Evolutionary conservation across 92 coral and sea anemone species (phyloP).

Genomic region (Isaurus tuberculatus): DNA sequence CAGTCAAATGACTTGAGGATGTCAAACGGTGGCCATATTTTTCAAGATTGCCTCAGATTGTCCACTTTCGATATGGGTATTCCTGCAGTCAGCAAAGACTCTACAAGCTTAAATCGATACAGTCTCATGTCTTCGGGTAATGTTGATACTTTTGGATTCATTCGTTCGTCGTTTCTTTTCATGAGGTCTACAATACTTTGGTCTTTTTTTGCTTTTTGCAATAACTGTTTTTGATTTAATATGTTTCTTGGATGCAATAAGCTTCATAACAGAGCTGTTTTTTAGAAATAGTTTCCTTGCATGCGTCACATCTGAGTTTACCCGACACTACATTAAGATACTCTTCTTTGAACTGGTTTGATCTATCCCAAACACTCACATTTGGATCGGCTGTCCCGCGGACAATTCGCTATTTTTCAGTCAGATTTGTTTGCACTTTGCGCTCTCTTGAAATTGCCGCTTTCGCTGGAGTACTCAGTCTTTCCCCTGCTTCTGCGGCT

Average conservation of each 20-base stretch:
- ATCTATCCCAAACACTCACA: no score
- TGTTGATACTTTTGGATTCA: constrained; percentile 39
- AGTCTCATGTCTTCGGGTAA: constrained; percentile 52
- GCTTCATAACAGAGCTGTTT: constrained; percentile 42
- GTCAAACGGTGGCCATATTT: constrained; percentile 68
- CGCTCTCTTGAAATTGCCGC: no score
- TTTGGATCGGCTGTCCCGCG: no score
- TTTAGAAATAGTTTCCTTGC: constrained; percentile 36
- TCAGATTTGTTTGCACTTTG: no score
- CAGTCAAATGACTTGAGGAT: constrained; percentile 58
- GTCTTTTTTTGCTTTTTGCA: constrained; percentile 33
- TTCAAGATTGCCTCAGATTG: constrained; percentile 58
- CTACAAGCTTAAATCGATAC: constrained; percentile 43
- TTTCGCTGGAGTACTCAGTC: no score
- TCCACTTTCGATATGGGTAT: constrained; percentile 58
- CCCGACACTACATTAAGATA: constrained; percentile 4
- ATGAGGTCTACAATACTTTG: constrained; percentile 44
- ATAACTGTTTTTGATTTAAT: constrained; percentile 39
- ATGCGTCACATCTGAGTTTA: constrained; percentile 47
- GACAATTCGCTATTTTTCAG: no score
- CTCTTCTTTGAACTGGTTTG: no score
- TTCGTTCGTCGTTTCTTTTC: constrained; percentile 36
- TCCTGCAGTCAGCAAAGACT: constrained; percentile 27
- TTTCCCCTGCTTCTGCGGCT: no score
- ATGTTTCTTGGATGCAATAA: constrained; percentile 45